These are phyloP conservation scores for Clarias magur DNA, from an alignment of 2,113 vertebrate species.

Conservation along the genomic window DNA sequence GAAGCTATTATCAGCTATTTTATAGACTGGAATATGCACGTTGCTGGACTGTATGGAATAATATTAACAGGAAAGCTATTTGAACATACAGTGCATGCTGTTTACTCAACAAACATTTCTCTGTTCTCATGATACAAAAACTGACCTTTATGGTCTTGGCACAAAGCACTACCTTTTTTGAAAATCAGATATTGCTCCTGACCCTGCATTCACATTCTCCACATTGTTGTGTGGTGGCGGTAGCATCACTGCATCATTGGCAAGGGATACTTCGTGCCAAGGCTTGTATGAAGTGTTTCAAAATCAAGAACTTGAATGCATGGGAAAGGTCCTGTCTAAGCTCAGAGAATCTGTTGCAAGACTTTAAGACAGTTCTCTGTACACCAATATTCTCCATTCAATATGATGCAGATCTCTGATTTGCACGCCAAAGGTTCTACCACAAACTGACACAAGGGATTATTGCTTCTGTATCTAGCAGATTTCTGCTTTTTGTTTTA, in stretches of 20 bases:
- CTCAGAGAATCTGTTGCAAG: not conserved
- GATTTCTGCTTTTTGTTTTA: not conserved
- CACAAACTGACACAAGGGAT: not conserved
- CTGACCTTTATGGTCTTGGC: not conserved
- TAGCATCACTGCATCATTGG: not conserved
- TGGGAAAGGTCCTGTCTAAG: not conserved
- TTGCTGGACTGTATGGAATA: not conserved
- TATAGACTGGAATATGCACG: not conserved
- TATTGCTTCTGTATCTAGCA: not conserved
- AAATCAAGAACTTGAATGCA: not conserved
- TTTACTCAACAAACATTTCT: not conserved
- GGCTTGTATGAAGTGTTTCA: not conserved
- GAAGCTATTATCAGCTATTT: not conserved
- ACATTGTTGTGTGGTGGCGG: not conserved
- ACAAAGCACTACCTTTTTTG: not conserved
- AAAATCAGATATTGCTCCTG: not conserved
- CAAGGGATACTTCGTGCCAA: not conserved
- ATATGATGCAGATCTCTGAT: not conserved
- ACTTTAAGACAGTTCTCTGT: not conserved
- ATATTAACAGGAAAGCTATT: not conserved
- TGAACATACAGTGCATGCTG: not conserved
- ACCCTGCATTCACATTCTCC: not conserved
- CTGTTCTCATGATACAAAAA: not conserved
- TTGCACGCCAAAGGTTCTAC: not conserved
- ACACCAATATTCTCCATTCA: not conserved